phyloP scores from a whole-genome alignment of 2,113 vertebrate species.

The Mus pahari region DNA sequence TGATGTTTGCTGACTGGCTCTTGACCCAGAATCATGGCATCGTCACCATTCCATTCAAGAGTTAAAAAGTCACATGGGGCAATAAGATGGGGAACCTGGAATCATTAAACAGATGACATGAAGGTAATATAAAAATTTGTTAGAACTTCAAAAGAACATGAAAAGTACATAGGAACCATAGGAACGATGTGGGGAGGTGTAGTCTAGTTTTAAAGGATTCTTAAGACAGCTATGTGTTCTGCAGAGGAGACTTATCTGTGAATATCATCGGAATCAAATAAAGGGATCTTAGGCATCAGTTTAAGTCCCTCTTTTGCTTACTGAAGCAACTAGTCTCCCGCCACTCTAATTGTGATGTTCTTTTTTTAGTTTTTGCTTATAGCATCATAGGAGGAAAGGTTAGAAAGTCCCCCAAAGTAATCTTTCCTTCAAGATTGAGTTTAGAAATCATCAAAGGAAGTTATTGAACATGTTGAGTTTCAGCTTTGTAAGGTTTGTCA shows the following conservation, averaged over 20 bases:
- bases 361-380: constrained; percentile 1
- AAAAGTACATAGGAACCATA: not conserved
- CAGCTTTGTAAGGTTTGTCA: not conserved
- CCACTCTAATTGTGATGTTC: not conserved
- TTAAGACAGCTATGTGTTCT: not conserved
- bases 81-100: not conserved
- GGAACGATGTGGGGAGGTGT: not conserved
- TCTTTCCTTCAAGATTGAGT: not conserved
- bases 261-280: not conserved
- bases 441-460: not conserved
- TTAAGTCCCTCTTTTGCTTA: not conserved
- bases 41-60: not conserved
- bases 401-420: not conserved
- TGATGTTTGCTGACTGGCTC: not conserved
- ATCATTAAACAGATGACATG: not conserved
- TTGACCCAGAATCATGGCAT: not conserved
- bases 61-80: not conserved
- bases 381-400: not conserved
- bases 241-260: not conserved
- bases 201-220: not conserved
- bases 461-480: not conserved
- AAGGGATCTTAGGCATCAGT: not conserved
- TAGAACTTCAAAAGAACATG: not conserved
- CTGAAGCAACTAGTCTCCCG: not conserved
- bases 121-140: not conserved